Evolutionary conservation across 37 sponge, comb jelly and placozoan genomes (phyloP).

Genomic region (Ianthella basta): DNA sequence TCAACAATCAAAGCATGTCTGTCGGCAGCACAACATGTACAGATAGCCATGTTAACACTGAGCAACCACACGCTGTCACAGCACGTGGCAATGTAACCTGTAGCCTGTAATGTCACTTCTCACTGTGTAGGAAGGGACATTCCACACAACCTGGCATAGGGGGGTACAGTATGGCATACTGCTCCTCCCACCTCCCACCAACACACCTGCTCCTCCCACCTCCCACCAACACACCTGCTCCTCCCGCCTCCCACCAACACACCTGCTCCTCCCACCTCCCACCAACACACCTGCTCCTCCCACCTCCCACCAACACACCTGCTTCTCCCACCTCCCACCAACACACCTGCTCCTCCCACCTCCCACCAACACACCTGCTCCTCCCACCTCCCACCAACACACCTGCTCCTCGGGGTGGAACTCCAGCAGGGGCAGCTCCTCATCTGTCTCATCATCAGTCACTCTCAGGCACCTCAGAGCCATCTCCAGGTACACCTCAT

Average conservation of each 20-base stretch:
- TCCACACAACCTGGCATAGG: too few species aligned
- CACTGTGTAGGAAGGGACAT: too few species aligned
- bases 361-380: background rate
- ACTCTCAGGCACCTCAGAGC: constrained; percentile 26
- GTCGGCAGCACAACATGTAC: too few species aligned
- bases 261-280: background rate
- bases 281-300: background rate
- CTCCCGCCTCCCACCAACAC: constrained; percentile 31
- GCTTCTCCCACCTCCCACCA: constrained; percentile 14
- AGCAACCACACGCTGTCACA: too few species aligned
- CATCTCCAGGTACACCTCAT: background rate
- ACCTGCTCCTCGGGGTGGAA: constrained; percentile 31
- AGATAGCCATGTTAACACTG: too few species aligned
- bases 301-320: background rate
- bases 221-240: background rate
- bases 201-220: background rate
- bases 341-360: background rate
- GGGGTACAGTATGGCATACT: too few species aligned
- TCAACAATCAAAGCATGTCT: too few species aligned
- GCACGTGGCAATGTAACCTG: too few species aligned
- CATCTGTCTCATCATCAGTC: constrained; percentile 1
- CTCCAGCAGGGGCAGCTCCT: constrained; percentile 4
- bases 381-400: background rate
- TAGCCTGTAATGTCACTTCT: too few species aligned
- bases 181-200: background rate